These are phyloP conservation scores for Sclerodermus sp. DNA, from an alignment of 2,888 invertebrate genomes.

Conservation along the genomic window DNA sequence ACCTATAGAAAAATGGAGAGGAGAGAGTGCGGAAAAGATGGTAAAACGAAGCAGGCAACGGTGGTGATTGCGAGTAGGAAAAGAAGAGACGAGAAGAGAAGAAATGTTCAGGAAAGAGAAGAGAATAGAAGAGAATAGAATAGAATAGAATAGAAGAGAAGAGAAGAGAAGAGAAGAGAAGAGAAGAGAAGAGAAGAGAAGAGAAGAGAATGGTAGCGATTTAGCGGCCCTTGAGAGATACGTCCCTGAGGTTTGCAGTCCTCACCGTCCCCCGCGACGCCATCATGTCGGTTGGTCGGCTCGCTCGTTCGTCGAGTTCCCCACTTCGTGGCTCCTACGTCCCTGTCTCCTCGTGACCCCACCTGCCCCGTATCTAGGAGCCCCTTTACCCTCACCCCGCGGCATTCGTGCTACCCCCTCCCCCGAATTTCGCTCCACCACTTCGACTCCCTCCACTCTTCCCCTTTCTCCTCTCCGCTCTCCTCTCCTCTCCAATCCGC, in stretches of 20 bases:
- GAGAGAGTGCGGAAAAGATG: too few relatives aligned
- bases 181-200: too few relatives aligned
- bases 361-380: slow-evolving; percentile 23
- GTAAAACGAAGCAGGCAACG: too few relatives aligned
- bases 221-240: slow-evolving; percentile 2
- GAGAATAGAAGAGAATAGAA: too few relatives aligned
- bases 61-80: too few relatives aligned
- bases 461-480: slow-evolving; percentile 18
- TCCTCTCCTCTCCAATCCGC: slow-evolving; percentile 26
- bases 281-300: slow-evolving; percentile 25
- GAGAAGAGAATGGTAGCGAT: too few relatives aligned
- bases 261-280: slow-evolving; percentile 35
- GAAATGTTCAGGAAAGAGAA: too few relatives aligned
- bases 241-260: slow-evolving; percentile 47
- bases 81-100: too few relatives aligned
- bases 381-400: slow-evolving; percentile 28
- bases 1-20: too few relatives aligned
- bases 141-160: too few relatives aligned
- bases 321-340: slow-evolving; percentile 13
- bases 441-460: too few relatives aligned
- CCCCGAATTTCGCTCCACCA: not conserved
- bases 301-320: slow-evolving; percentile 21
- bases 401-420: not conserved
- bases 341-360: slow-evolving; percentile 17
- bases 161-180: too few relatives aligned